These are phyloP conservation scores for Achroia grisella DNA, from an alignment of 1,140 invertebrate species.

Conservation along the genomic window DNA sequence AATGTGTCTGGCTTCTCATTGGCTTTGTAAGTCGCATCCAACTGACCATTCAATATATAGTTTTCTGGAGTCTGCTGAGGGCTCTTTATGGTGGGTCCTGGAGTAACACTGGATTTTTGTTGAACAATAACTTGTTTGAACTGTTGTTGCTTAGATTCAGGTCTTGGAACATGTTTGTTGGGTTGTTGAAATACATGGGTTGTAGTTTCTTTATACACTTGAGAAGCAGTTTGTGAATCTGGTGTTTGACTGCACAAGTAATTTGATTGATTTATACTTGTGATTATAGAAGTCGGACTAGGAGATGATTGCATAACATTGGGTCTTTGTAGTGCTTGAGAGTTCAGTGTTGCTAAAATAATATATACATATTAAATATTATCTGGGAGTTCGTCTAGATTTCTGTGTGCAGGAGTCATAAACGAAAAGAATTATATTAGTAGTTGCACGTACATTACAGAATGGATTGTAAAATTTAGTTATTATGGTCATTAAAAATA, in stretches of 20 bases:
- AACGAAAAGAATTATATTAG: too few relatives aligned
- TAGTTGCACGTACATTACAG: too few relatives aligned
- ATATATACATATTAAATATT: not conserved
- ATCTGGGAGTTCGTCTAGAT: too few relatives aligned
- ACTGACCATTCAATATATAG: constrained; percentile 24
- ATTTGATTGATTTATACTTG: constrained; percentile 63
- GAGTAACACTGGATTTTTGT: constrained; percentile 17
- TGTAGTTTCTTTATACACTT: constrained; percentile 22
- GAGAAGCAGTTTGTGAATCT: constrained; percentile 16
- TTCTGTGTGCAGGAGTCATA: too few relatives aligned
- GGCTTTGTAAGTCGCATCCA: constrained; percentile 20
- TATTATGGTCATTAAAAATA: too few relatives aligned
- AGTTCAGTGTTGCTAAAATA: constrained; percentile 43
- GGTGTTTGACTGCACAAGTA: constrained; percentile 52
- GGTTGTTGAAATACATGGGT: constrained; percentile 26
- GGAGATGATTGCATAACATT: constrained; percentile 59
- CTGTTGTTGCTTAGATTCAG: constrained; percentile 14
- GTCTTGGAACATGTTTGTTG: constrained; percentile 17
- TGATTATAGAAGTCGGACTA: constrained; percentile 62
- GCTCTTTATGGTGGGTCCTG: constrained; percentile 1
- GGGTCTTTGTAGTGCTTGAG: constrained; percentile 37
- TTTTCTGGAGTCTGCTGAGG: constrained; percentile 8
- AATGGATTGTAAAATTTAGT: too few relatives aligned
- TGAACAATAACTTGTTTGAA: constrained; percentile 53
- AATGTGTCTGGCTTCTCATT: constrained; percentile 5